Evolutionary conservation across 2,113 vertebrate genomes (phyloP), one percentile per base, ranked within the genome.

Genomic region (Urocynchramus pylzowi): DNA sequence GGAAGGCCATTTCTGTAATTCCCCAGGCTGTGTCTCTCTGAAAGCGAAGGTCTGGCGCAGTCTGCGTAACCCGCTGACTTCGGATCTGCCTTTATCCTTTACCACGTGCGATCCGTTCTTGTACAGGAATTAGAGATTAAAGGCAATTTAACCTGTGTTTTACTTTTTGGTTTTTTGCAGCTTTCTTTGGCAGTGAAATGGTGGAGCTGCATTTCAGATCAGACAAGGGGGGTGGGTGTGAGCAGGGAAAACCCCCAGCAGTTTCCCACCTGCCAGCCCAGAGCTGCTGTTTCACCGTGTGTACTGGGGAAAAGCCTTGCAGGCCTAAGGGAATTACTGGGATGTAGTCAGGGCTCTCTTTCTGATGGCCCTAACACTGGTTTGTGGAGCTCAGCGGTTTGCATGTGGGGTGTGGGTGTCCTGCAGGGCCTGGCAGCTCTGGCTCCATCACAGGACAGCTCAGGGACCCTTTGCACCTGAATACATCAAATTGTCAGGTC

Each of bases 11-110:
- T 97, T 87, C 84, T 95, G 78, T 49, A 91, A 97, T 97, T 98
- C 98, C 98, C 97, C 97, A 97, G 98, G 98, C 98, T 98, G 96
- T 83, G 97, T 97, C 95, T 98, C 98, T 98, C 98, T 98, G 98
- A 98, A 98, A 97, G 96, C n/a, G 96, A 94, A 96, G 96, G 97
- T 93, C 97, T 98, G 97, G 97, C 69, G 71, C 95, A 95, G 96
- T 79, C 98, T 97, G 97, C 95, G 73, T 89, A 97, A 98, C 97
- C 97, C 65, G 80, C 96, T 97, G 98, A 94, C 95, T 97, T 95
- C 37, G 97, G 97, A 93, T 91, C 97, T 97, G 93, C 95, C 94
- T 96, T 97, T 97, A 90, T 97, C 56, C 97, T 95, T 95, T 69
- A 50, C 94, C 97, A 81, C 24, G 95, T 91, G 96, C 93, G 86